A percentile compares a stretch with the other conserved stretches of the same genome.
phyloP scores from a whole-genome alignment of 2,113 vertebrate genomes.

The Bothrops jararaca region DNA sequence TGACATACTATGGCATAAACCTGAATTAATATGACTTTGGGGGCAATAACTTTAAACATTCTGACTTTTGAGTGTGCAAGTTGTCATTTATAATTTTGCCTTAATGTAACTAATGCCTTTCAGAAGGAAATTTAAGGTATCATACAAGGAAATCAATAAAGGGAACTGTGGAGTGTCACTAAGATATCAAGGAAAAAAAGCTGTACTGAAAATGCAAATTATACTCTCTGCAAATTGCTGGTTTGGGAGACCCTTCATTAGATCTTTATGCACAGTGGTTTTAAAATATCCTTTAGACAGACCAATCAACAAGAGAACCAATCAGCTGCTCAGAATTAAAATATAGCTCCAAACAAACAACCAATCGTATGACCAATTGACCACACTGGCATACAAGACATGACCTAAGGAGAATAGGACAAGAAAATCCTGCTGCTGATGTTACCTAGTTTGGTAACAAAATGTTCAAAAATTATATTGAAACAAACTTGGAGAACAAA shows the following conservation, averaged over 20 bases:
- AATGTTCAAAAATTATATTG: too few relatives aligned
- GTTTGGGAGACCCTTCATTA: constrained; percentile 27
- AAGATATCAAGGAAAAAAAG: constrained; percentile 22
- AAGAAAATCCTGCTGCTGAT: too few relatives aligned
- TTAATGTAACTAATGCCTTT: constrained; percentile 43
- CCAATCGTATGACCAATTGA: too few relatives aligned
- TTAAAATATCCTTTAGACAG: neutral
- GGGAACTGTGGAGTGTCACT: constrained; percentile 22
- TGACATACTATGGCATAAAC: constrained; percentile 50
- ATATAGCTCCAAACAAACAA: too few relatives aligned
- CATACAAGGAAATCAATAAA: constrained; percentile 48
- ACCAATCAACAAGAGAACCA: too few relatives aligned
- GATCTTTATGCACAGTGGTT: neutral
- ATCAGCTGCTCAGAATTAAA: too few relatives aligned
- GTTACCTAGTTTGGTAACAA: too few relatives aligned
- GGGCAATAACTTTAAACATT: constrained; percentile 52
- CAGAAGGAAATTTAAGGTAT: constrained; percentile 56
- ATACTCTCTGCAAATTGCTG: constrained; percentile 35
- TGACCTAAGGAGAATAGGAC: too few relatives aligned
- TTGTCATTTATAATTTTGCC: constrained; percentile 51
- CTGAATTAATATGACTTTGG: constrained; percentile 56
- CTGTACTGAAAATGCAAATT: constrained; percentile 10
- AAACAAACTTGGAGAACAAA: too few relatives aligned
- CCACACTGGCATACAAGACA: too few relatives aligned
- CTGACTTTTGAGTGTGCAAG: constrained; percentile 45